Evolutionary conservation across 2,113 vertebrate species (phyloP).

Genomic region (Brienomyrus longianalis): DNA sequence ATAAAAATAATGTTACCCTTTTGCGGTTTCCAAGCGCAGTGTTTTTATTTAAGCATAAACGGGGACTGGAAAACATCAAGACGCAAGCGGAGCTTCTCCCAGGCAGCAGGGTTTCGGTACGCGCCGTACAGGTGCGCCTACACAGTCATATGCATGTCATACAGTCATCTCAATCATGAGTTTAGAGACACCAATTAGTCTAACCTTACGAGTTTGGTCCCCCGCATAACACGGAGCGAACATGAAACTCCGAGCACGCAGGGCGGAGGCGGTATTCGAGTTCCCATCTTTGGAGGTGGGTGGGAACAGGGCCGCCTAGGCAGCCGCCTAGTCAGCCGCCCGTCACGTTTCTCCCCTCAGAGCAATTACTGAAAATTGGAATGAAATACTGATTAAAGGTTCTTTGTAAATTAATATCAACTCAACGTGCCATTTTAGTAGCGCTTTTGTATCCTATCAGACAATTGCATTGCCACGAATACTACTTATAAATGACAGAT

Average conservation of each 20-base stretch:
- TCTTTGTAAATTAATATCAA: not conserved
- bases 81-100: not conserved
- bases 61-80: not conserved
- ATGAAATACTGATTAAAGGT: not conserved
- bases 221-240: not conserved
- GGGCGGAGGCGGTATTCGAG: not conserved
- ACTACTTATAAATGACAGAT: not conserved
- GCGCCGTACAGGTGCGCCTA: not conserved
- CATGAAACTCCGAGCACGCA: not conserved
- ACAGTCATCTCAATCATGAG: not conserved
- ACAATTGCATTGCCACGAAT: not conserved
- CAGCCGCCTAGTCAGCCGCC: not conserved
- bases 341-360: not conserved
- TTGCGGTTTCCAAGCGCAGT: not conserved
- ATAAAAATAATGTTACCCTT: not conserved
- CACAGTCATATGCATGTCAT: not conserved
- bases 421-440: not conserved
- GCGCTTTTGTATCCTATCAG: not conserved
- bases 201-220: not conserved
- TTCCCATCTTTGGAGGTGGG: not conserved
- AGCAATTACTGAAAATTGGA: not conserved
- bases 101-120: not conserved
- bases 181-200: not conserved
- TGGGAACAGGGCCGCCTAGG: not conserved
- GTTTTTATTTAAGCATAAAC: not conserved